These are phyloP conservation scores for Parazoanthus swiftii DNA, from an alignment of 92 coral and sea anemone genomes.

Conservation along the genomic window DNA sequence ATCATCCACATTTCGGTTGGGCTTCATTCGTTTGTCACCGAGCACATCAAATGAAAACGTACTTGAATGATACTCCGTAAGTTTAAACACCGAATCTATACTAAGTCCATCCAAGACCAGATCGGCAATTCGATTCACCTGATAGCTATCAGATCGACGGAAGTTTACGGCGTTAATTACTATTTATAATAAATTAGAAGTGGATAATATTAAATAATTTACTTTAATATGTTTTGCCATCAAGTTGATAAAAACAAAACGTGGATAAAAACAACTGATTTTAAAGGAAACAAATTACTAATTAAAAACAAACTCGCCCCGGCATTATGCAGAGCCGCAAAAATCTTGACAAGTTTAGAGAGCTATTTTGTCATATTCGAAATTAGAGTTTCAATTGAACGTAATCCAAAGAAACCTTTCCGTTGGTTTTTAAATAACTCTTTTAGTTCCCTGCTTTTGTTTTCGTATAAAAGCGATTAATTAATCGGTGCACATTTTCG, in stretches of 20 bases:
- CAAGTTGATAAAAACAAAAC: background rate
- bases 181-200: constrained; percentile 10
- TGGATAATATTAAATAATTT: constrained; percentile 2
- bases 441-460: background rate
- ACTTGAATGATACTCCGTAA: background rate
- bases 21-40: no score
- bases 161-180: background rate
- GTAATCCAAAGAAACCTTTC: background rate
- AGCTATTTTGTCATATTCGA: background rate
- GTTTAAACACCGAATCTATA: background rate
- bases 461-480: background rate
- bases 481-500: background rate
- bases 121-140: no score
- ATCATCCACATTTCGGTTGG: no score
- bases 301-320: constrained; percentile 9
- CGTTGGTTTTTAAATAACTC: background rate
- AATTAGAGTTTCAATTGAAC: background rate
- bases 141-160: no score
- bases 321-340: background rate
- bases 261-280: constrained; percentile 15
- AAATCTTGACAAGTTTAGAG: background rate
- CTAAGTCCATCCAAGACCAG: background rate
- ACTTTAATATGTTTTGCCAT: background rate
- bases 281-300: background rate
- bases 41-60: no score